These are phyloP conservation scores for Lepidochrysops patricia DNA, from an alignment of 2,888 invertebrate genomes.

Conservation along the genomic window DNA sequence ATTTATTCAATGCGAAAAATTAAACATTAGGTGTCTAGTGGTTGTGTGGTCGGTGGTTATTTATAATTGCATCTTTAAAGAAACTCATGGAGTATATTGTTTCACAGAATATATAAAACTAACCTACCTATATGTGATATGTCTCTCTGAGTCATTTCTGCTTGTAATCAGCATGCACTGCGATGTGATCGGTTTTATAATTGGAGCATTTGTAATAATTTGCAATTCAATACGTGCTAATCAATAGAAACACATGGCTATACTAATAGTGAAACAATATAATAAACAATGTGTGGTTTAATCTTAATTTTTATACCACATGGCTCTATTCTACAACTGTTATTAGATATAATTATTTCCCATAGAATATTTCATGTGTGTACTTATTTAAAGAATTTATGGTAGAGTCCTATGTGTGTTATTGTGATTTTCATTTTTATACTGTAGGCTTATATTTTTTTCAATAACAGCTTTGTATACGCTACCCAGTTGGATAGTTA, in stretches of 20 bases:
- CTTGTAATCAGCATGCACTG: background rate
- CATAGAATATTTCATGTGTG: no score
- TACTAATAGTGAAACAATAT: background rate
- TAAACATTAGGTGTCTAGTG: no score
- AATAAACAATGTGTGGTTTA: background rate
- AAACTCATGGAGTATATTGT: background rate
- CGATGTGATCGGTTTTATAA: constrained; percentile 15
- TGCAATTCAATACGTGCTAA: constrained; percentile 12
- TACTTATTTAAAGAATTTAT: no score
- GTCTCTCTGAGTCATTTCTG: constrained; percentile 2
- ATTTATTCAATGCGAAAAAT: no score
- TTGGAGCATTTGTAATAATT: constrained; percentile 16
- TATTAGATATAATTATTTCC: no score
- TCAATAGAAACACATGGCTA: background rate
- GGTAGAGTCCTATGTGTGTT: no score
- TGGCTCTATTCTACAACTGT: background rate
- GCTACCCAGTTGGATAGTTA: no score
- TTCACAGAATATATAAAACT: background rate
- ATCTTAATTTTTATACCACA: background rate
- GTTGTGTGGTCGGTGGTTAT: no score
- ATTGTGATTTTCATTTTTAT: no score
- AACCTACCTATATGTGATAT: background rate
- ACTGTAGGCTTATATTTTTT: no score
- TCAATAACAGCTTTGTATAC: no score
- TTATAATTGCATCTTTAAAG: no score